These are phyloP conservation scores for Calephelis perditalis DNA, from an alignment of 2,888 invertebrate species.

Conservation along the genomic window DNA sequence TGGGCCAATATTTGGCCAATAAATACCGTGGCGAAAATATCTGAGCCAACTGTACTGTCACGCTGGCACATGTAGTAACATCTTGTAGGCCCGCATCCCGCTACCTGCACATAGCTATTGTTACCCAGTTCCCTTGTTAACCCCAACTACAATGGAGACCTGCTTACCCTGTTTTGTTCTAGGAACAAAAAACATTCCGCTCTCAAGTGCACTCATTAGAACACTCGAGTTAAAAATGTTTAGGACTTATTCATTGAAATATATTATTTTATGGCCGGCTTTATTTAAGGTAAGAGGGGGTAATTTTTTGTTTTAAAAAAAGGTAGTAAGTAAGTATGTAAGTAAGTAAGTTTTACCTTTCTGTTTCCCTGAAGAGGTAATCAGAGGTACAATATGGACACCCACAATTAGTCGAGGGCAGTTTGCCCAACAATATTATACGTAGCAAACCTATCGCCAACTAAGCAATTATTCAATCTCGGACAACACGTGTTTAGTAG, in stretches of 20 bases:
- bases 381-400: too few relatives aligned
- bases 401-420: too few relatives aligned
- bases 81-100: slow-evolving; percentile 59
- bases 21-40: too few relatives aligned
- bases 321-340: too few relatives aligned
- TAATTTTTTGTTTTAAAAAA: too few relatives aligned
- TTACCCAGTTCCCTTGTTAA: slow-evolving; percentile 41
- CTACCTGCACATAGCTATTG: slow-evolving; percentile 64
- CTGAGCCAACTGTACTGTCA: slow-evolving; percentile 30
- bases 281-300: neutral
- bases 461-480: too few relatives aligned
- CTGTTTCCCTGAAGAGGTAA: too few relatives aligned
- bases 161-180: slow-evolving; percentile 61
- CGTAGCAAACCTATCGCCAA: too few relatives aligned
- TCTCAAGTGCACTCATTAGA: slow-evolving; percentile 45
- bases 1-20: too few relatives aligned
- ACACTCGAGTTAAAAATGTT: slow-evolving; percentile 45
- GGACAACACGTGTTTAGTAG: too few relatives aligned
- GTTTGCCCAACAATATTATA: too few relatives aligned
- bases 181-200: slow-evolving; percentile 46
- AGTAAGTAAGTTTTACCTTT: too few relatives aligned
- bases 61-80: slow-evolving; percentile 47
- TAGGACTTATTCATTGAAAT: slow-evolving; percentile 19
- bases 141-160: slow-evolving; percentile 49
- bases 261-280: neutral